Base-by-base conservation (phyloP, 2,113 vertebrate genomes). In the Dasyprocta punctata region DNA sequence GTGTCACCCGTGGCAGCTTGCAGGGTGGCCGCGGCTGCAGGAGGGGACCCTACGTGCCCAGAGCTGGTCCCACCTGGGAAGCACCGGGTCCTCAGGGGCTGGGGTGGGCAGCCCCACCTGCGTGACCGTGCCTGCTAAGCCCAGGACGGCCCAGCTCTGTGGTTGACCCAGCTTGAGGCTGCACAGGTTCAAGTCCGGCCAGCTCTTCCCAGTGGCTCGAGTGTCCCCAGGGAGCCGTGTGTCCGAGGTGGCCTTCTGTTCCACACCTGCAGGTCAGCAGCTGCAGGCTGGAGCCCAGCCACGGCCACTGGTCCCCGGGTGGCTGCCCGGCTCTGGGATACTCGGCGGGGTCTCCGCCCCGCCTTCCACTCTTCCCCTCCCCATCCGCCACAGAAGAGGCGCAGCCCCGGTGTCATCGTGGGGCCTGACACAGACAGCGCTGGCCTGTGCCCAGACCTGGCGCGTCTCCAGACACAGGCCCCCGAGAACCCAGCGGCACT, bases 41-140 rank as follows among this genome's bases (percentile, higher is more conserved):
- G 20, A 73, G 38, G 69, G 41, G n/a, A 73, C 38, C 24, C 69
- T 73, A 19, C 69, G 0, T 0, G 1, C 82, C 82, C 82, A 11
- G 1, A 26, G 52, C 52, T 52, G 67, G 19, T 44, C 4, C 86
- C 41, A 11, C 7, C 13, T 10, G 14, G 58, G 10, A 65, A 56
- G 28, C 38, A 2, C 0, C 0, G 14, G 82, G 13, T 19, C n/a
- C 20, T 1, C 4, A 3, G 44, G 19, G 13, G 24, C 41, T 11
- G 26, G 56, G 41, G 12, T 4, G 14, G 33, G 8, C 17, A 30
- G 30, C 16, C 6, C 49, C 4, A 38, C 24, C 67, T 71, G 19
- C 0, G 20, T 12, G 69, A 41, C 0, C 1, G 1, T 0, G 4
- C 38, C 60, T 3, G 17, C 58, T 26, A 82, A 54, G 78, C 6